Conservation (phyloP, 2,797 vertebrate species). For the Sparidentex hasta region DNA sequence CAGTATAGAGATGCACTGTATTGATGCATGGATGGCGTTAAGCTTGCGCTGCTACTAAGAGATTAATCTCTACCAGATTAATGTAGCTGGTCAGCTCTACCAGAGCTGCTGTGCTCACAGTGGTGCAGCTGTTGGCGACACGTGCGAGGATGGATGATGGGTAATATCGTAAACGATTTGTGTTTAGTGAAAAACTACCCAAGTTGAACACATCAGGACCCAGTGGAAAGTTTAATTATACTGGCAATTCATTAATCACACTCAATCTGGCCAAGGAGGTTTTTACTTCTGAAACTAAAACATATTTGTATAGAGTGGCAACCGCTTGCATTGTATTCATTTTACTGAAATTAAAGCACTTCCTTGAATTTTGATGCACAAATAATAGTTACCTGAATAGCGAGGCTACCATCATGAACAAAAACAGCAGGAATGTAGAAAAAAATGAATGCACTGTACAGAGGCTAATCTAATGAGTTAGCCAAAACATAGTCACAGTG, state of each 20-base stretch:
- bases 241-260: slow-evolving; percentile 33
- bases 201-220: neutral
- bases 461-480: slow-evolving; percentile 48
- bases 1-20: neutral
- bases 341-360: slow-evolving; percentile 39
- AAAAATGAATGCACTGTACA: slow-evolving; percentile 36
- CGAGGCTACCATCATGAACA: slow-evolving; percentile 30
- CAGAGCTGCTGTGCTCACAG: neutral
- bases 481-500: slow-evolving; percentile 70
- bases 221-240: slow-evolving; percentile 49
- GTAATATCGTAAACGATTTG: neutral
- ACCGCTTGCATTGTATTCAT: slow-evolving; percentile 27
- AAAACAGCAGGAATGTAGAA: slow-evolving; percentile 47
- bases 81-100: neutral
- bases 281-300: slow-evolving; percentile 36
- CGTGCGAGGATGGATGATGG: neutral
- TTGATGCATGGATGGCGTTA: neutral
- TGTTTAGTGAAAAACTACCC: neutral
- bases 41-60: neutral
- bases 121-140: neutral
- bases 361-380: slow-evolving; percentile 32
- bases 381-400: slow-evolving; percentile 30
- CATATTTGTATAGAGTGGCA: slow-evolving; percentile 23
- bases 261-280: slow-evolving; percentile 24
- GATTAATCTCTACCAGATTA: slow-evolving; percentile 23